phyloP scores from a whole-genome alignment of 2,797 vertebrate species.

The Acanthis flammea region DNA sequence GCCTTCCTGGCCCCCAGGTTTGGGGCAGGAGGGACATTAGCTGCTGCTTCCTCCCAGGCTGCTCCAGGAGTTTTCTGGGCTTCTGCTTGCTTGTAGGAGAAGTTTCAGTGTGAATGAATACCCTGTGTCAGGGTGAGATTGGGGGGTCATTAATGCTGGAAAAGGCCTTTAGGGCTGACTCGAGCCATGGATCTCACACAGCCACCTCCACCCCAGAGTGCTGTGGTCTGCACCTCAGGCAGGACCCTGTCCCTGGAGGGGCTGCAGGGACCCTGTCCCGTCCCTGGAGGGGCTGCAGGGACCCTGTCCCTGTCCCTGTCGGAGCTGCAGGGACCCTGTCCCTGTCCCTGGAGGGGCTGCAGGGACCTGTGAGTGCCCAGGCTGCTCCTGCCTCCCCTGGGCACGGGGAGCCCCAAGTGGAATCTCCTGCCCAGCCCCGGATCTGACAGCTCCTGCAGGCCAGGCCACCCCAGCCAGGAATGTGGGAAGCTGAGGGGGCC shows the following conservation, averaged over 20 bases:
- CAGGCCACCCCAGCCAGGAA: neutral
- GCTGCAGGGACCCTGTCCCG: neutral
- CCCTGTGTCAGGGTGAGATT: fast-evolving
- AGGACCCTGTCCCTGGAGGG: neutral
- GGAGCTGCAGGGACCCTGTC: too few species aligned
- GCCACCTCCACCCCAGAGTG: neutral
- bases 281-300: neutral
- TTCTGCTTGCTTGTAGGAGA: neutral
- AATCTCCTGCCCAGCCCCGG: neutral
- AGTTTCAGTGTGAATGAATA: neutral
- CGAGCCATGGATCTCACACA: too few species aligned
- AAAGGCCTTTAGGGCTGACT: neutral
- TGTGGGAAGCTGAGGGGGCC: neutral
- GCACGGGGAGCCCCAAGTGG: neutral
- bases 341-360: too few species aligned
- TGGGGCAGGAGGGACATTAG: neutral
- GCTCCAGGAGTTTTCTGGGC: neutral
- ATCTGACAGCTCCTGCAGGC: neutral
- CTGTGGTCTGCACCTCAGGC: neutral
- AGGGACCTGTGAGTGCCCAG: fast-evolving
- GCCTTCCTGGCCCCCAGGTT: neutral
- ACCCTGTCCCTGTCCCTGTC: too few species aligned
- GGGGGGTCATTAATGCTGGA: fast-evolving
- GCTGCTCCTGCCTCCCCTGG: neutral
- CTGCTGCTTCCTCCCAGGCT: neutral